Percentiles rank a stretch among this genome's conserved stretches.
These are phyloP conservation scores for Polietes domitor DNA, from an alignment of 2,888 invertebrate genomes.

Conservation along the genomic window DNA sequence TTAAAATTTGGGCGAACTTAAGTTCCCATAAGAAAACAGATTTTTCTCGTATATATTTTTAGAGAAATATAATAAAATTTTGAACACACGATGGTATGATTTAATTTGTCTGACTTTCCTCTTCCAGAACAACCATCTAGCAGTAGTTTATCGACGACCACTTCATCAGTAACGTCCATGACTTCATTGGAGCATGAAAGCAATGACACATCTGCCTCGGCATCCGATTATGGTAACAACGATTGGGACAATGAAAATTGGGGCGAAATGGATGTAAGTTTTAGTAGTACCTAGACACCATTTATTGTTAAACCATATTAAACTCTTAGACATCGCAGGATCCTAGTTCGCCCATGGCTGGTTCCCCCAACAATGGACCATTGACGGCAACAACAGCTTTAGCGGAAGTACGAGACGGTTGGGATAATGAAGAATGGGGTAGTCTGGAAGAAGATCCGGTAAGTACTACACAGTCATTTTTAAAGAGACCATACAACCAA, in stretches of 20 bases:
- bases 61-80: too few relatives aligned
- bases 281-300: background rate
- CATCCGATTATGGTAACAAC: constrained; percentile 89
- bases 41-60: too few relatives aligned
- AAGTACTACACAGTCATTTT: constrained; percentile 68
- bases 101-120: too few relatives aligned
- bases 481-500: background rate
- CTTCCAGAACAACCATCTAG: constrained; percentile 91
- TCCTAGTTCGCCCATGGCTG: constrained; percentile 80
- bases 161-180: constrained; percentile 94
- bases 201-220: constrained; percentile 88
- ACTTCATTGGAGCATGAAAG: constrained; percentile 91
- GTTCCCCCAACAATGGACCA: constrained; percentile 81
- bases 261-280: constrained; percentile 93
- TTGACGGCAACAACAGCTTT: constrained; percentile 81
- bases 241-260: constrained; percentile 94
- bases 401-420: constrained; percentile 86
- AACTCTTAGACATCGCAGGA: constrained; percentile 81
- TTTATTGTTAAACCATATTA: constrained; percentile 25
- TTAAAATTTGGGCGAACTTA: too few relatives aligned
- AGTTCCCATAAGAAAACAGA: too few relatives aligned
- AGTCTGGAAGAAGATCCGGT: constrained; percentile 92
- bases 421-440: constrained; percentile 94
- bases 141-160: constrained; percentile 93
- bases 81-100: too few relatives aligned